Base-by-base conservation (phyloP, 35 echinoderm and acorn worm species). In the Nesometra sesokonis region DNA sequence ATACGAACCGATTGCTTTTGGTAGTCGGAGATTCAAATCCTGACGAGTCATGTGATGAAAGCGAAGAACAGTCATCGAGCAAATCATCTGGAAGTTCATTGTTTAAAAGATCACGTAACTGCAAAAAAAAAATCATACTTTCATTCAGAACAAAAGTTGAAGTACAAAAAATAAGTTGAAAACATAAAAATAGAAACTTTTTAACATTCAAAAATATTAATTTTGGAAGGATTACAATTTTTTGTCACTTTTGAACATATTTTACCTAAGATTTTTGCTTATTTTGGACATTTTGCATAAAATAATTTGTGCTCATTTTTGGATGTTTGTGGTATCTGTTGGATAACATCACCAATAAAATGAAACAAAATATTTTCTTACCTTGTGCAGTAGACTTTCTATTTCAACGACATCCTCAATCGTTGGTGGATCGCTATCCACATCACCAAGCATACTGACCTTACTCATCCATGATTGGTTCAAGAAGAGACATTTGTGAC, bases 41-140 rank as follows among this genome's bases (percentile, higher is more conserved):
- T 0, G 81, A 83, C 0, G 81, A 83, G 27, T 83, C 81, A 83
- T 39, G 81, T 37, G 81, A 83, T 39, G 81, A 83, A 0, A 83
- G 81, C 9, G 81, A 83, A 0, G 81, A 37, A 35, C 37, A 35
- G 38, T 83, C 81, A 37, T 83, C 81, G 8, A 83, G 35, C 35
- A 83, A 30, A 38, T 83, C 81, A 83, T 83, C 81, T 30, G 81
- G 81, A 39, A 83, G 81, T 11, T 35, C 81, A 37, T 34, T 83
- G n/a, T 34, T 27, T 21, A 83, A 38, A 15, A 83, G 37, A 37
- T 83, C 81, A 36, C 35, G 81, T 37, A 83, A 31, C 81, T 83
- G 32, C n/a, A 83, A 29, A 39, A 23, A 38, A 83, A 83, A 33
- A 81, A 81, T 30, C 23, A 78, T 27, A n/a, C 47, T 13, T 27